A percentile compares a stretch with the other conserved stretches of the same genome.
phyloP scores from a whole-genome alignment of 2,113 vertebrate species.

The Heterochromis multidens region DNA sequence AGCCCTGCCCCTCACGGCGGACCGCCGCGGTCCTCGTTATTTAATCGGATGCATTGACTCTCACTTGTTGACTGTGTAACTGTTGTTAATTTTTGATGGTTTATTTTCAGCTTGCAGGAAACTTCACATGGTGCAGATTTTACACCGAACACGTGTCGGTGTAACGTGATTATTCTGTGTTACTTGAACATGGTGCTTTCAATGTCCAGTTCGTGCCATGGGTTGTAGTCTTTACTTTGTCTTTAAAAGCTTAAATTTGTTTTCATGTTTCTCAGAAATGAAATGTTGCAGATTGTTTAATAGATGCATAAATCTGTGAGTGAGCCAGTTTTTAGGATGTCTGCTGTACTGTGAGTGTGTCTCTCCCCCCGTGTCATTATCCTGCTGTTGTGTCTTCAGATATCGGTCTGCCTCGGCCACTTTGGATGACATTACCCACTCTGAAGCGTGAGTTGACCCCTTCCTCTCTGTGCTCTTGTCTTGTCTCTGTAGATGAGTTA shows the following conservation, averaged over 20 bases:
- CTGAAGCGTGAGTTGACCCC: constrained; percentile 83
- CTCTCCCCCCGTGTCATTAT: constrained; percentile 52
- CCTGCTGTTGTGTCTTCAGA: constrained; percentile 83
- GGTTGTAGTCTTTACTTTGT: too few relatives aligned
- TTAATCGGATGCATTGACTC: too few relatives aligned
- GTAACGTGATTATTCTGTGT: too few relatives aligned
- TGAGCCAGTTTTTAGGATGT: neutral
- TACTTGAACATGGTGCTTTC: too few relatives aligned
- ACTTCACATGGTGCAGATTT: neutral
- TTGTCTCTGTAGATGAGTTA: constrained; percentile 1
- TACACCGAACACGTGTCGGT: too few relatives aligned
- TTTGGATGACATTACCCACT: constrained; percentile 85
- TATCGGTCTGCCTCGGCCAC: constrained; percentile 87
- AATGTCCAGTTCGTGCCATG: too few relatives aligned
- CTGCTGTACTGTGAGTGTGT: constrained; percentile 11
- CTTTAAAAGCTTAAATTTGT: too few relatives aligned
- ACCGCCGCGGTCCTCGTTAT: neutral
- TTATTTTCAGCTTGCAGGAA: neutral
- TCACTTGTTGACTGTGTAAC: neutral
- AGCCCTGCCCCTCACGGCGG: neutral
- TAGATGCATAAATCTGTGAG: too few relatives aligned
- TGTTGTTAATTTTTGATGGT: neutral
- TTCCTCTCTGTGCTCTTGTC: constrained; percentile 41
- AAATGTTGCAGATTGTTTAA: neutral
- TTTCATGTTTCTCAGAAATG: neutral